Evolutionary conservation across 2,113 vertebrate species (phyloP), one percentile per base, ranked within the genome.

Genomic region (Alosa alosa): DNA sequence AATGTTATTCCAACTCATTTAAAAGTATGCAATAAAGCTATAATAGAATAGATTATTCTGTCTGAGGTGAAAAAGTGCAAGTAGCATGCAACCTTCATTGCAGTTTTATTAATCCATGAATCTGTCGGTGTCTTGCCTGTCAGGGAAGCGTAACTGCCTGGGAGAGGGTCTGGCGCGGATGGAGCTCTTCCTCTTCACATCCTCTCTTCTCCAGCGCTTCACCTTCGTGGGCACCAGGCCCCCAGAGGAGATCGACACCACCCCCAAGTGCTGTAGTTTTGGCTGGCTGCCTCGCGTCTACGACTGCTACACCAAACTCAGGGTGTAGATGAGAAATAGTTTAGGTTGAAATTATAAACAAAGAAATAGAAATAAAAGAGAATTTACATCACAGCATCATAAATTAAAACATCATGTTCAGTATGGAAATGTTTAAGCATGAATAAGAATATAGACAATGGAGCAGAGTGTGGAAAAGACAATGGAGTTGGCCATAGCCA

Each of bases 121-220:
- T 72, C 9, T 72, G 25, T 39, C 39, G 31, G 36, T 75, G 11
- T 78, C 0, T 13, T 85, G 22, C 64, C 15, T 36, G 39, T 13
- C 31, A 91, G 90, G 90, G 13, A 92, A 91, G 75, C 87, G 89
- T 1, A 83, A 20, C 3, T 92, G 89, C 81, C n/a, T 89, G 0
- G 91, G 91, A 81, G 89, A 92, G 78, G 87, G 84, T 46, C 60
- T 92, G 87, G 89, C 88, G 25, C 52, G 86, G n/a, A 84, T 82
- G 44, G 90, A 88, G 81, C 25, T 89, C 64, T 92, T 92, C 64
- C 55, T 91, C 6, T 84, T 89, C 64, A 86, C 90, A 64, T 89
- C 86, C 2, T 81, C 85, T 17, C 87, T 92, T 6, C 90, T 92
- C 20, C 91, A 92, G 82, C 85, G 15, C 47, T 90, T 92, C 85